phyloP scores from a whole-genome alignment of 2,113 vertebrate genomes.

The Pygoscelis adeliae region DNA sequence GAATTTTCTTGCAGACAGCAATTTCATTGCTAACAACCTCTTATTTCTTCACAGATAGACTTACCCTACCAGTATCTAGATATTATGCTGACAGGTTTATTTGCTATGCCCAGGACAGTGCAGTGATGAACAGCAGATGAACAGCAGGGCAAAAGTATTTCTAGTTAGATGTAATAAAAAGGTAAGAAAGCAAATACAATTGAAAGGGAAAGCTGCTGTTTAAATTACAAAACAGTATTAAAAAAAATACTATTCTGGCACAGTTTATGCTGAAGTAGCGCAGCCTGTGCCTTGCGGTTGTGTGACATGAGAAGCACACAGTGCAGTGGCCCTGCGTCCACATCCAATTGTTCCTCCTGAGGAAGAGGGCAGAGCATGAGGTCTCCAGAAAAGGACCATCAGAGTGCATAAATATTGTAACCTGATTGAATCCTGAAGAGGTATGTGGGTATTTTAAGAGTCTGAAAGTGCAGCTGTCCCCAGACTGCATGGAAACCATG shows the following conservation, averaged over 20 bases:
- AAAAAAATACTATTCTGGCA: neutral
- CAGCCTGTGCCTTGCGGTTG: neutral
- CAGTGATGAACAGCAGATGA: neutral
- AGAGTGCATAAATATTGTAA: neutral
- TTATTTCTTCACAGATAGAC: neutral
- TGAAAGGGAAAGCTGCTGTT: neutral
- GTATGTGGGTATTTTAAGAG: neutral
- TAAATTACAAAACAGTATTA: neutral
- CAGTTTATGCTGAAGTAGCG: neutral
- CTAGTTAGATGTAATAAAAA: neutral
- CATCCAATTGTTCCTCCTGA: neutral
- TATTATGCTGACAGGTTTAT: neutral
- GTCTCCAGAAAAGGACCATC: neutral
- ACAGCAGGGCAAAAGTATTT: neutral
- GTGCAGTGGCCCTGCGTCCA: neutral
- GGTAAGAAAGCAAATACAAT: neutral
- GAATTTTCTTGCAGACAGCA: slow-evolving; percentile 14
- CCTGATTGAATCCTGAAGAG: neutral
- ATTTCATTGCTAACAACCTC: slow-evolving; percentile 6
- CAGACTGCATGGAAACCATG: neutral
- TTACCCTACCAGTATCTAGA: neutral
- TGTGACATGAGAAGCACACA: rapidly evolving
- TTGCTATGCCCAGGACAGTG: neutral
- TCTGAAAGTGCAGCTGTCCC: neutral
- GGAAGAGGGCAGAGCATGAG: neutral